Evolutionary conservation across 2,888 invertebrate genomes (phyloP), one percentile per base, ranked within the genome.

Genomic region (Artemia sinica): DNA sequence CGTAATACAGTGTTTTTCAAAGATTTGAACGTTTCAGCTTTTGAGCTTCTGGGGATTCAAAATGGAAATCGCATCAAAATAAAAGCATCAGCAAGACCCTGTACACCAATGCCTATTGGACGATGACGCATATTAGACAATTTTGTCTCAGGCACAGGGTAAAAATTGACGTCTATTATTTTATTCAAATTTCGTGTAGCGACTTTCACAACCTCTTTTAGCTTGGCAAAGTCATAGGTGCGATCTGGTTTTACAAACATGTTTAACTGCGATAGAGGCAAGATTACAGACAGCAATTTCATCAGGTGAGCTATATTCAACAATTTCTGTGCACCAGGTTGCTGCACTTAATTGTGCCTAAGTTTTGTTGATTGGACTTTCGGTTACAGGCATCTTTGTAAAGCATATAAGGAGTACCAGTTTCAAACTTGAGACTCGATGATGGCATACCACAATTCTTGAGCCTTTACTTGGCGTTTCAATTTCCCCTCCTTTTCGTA

Each of bases 281-380:
- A 98, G 82, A 80, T 97, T 97, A 78, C 97, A 98, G 0, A 97
- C 97, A 8, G 97, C 97, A 72, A 82, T 85, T 83, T 97, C 96
- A 79, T 94, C 91, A 2, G 85, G 79, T 13, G 91, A 84, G 4
- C 91, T 91, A 78, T 94, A 98, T 77, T 98, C 91, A 0, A 98
- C 85, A 73, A 98, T 91, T 83, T 99, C 98, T 0, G 98, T 97
- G 77, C 97, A 98, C 52, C 52, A 98, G 81, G 78, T 98, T 98
- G 74, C 94, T 93, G 78, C 95, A 92, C 79, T 94, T 95, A 73
- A 98, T 98, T 0, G 97, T 97, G 13, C 98, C 98, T 70, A 98
- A 80, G 80, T 98, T 96, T 78, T 97, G 88, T 75, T 99, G 98
- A 78, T 98, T 98, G 71, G 92, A 92, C 80, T 98, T 98, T 1